Conservation (phyloP, 2,113 vertebrate genomes). For the Gymnobelideus leadbeateri region DNA sequence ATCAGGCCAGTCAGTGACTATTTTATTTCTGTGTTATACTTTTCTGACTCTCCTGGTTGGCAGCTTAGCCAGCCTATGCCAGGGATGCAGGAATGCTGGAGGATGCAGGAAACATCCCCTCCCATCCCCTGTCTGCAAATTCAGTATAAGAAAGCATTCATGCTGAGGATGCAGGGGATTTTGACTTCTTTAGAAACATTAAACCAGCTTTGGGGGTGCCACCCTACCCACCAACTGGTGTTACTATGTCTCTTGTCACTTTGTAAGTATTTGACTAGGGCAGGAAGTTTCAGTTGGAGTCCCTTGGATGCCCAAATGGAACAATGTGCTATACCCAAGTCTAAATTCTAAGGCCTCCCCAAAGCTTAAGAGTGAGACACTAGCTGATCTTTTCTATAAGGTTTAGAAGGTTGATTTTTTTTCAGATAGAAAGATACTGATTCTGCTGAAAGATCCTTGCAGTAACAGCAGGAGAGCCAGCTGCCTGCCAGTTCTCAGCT, state of each 20-base stretch:
- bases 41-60: background rate
- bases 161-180: background rate
- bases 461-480: background rate
- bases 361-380: background rate
- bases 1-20: background rate
- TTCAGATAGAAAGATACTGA: background rate
- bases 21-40: background rate
- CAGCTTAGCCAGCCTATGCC: background rate
- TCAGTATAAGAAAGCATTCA: background rate
- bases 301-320: background rate
- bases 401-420: background rate
- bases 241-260: background rate
- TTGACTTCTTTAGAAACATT: background rate
- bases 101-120: background rate
- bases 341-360: constrained; percentile 2
- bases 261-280: background rate
- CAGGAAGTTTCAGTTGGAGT: background rate
- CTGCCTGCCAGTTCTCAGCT: background rate
- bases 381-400: background rate
- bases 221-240: background rate
- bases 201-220: background rate
- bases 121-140: background rate
- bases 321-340: background rate
- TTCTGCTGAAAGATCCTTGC: background rate
- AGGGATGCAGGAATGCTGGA: background rate